These are phyloP conservation scores for Maniola jurtina DNA, from an alignment of 1,140 invertebrate genomes.

Conservation along the genomic window DNA sequence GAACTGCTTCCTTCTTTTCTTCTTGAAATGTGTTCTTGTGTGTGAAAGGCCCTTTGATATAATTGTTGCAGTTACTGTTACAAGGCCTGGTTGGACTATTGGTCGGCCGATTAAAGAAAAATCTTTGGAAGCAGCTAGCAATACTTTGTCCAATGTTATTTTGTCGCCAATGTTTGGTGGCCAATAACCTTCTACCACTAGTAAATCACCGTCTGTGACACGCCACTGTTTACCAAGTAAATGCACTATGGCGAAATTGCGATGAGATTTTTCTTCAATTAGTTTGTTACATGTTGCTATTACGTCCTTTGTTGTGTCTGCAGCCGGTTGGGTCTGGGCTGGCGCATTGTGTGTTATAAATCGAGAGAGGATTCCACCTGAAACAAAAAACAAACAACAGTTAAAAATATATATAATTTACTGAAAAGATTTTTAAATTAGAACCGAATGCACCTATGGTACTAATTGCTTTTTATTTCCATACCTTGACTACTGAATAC, in stretches of 20 bases:
- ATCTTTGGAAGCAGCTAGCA: constrained; percentile 90
- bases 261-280: constrained; percentile 79
- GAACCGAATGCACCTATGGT: background rate
- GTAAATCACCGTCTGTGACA: constrained; percentile 91
- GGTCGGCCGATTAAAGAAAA: constrained; percentile 93
- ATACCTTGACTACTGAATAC: constrained; percentile 56
- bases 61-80: constrained; percentile 90
- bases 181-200: constrained; percentile 91
- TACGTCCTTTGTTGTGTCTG: constrained; percentile 57
- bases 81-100: constrained; percentile 86
- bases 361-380: constrained; percentile 62
- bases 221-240: constrained; percentile 92
- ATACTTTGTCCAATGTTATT: constrained; percentile 92
- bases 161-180: constrained; percentile 90
- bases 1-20: constrained; percentile 88
- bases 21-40: constrained; percentile 87
- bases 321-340: constrained; percentile 35
- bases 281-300: constrained; percentile 71
- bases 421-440: background rate
- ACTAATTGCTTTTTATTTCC: background rate
- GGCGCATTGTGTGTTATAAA: constrained; percentile 51
- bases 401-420: constrained; percentile 17
- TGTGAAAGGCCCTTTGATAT: constrained; percentile 94
- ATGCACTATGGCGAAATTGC: constrained; percentile 93
- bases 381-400: constrained; percentile 31